Evolutionary conservation across 1,140 invertebrate species (phyloP).

Genomic region (Lethocerus indicus): DNA sequence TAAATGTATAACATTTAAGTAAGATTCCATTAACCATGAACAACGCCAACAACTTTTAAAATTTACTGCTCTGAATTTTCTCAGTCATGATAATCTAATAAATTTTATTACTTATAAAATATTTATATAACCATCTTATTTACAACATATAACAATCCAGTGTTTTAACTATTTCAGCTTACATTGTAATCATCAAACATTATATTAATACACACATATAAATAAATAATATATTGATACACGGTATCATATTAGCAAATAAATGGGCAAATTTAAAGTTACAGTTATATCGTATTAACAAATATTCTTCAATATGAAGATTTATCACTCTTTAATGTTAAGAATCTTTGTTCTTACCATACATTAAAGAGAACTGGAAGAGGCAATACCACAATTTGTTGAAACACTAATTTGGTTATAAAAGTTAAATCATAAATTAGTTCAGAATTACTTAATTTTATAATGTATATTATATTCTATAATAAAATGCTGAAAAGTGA

Average conservation of each 20-base stretch:
- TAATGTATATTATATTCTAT: too few relatives aligned
- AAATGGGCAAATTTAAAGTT: constrained; percentile 10
- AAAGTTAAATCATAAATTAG: too few relatives aligned
- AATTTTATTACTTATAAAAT: too few relatives aligned
- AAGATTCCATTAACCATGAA: too few relatives aligned
- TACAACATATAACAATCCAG: neutral
- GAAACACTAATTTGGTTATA: too few relatives aligned
- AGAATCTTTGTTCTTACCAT: constrained; percentile 3
- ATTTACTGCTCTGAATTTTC: too few relatives aligned
- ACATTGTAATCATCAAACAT: neutral
- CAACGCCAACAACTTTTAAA: too few relatives aligned
- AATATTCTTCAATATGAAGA: constrained; percentile 18
- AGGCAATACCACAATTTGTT: too few relatives aligned
- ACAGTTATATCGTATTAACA: constrained; percentile 13
- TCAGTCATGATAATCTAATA: too few relatives aligned
- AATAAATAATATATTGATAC: constrained; percentile 11
- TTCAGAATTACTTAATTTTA: too few relatives aligned
- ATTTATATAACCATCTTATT: neutral
- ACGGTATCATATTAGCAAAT: constrained; percentile 14
- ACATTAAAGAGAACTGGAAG: constrained; percentile 12
- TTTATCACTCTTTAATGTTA: constrained; percentile 10
- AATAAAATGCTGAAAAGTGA: too few relatives aligned
- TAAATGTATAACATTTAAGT: too few relatives aligned
- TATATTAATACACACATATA: constrained; percentile 1
- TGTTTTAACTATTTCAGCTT: neutral